These are phyloP conservation scores for Cassiopea andromeda DNA, from an alignment of 30 jellyfish, hydroid and myxozoan species.

Conservation along the genomic window DNA sequence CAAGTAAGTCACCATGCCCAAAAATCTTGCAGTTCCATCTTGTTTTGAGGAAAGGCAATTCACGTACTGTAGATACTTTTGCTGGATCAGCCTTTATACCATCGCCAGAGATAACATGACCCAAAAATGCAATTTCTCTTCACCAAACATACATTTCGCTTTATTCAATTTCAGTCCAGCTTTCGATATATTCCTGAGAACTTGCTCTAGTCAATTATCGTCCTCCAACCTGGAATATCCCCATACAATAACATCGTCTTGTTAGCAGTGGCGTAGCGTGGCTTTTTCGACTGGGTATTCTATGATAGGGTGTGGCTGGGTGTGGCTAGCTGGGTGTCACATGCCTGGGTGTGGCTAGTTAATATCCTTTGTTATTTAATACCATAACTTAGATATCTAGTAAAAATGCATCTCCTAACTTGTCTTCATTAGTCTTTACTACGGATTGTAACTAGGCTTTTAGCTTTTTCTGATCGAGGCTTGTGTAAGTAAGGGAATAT, in stretches of 20 bases:
- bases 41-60: slow-evolving; percentile 42
- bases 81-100: slow-evolving; percentile 62
- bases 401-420: no score
- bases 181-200: slow-evolving; percentile 25
- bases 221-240: slow-evolving; percentile 24
- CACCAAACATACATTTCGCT: slow-evolving; percentile 25
- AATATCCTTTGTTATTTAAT: no score
- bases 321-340: no score
- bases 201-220: slow-evolving; percentile 25
- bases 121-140: slow-evolving; percentile 25
- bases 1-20: slow-evolving; percentile 64
- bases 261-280: not conserved
- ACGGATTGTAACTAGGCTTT: no score
- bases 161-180: slow-evolving; percentile 56
- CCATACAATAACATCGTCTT: slow-evolving; percentile 56
- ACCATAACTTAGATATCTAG: no score
- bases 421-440: no score
- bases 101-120: slow-evolving; percentile 31
- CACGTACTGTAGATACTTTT: slow-evolving; percentile 34
- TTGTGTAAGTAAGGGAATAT: no score
- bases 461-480: no score
- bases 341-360: no score
- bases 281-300: no score
- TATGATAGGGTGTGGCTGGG: no score
- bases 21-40: slow-evolving; percentile 51